Evolutionary conservation across 2,113 vertebrate genomes (phyloP), one percentile per base, ranked within the genome.

Genomic region (Otus sunia): DNA sequence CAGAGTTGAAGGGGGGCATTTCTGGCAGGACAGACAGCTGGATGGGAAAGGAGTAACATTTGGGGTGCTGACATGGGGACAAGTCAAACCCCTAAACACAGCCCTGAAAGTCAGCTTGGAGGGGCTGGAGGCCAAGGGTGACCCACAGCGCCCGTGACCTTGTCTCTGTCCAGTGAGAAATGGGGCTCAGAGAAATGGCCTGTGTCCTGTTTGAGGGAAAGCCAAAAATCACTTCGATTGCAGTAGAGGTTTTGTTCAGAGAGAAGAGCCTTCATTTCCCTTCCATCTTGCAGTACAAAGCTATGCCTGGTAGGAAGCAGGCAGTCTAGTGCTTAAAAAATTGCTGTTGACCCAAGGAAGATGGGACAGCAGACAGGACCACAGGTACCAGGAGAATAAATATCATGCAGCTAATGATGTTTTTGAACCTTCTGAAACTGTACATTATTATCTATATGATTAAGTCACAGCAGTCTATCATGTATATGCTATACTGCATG

Each of bases 201-300:
- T 14, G 3, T 26, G 21, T 26, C 55, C 26, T 1, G 0, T 77
- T 16, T 1, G 0, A 20, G 45, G 18, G 19, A 50, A 59, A 59
- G 73, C 37, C 11, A 43, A 47, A 47, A 67, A 43, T 43, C 16
- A 60, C 32, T 77, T 52, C 2, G 32, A 36, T 36, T 36, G 36
- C 32, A 30, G 19, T 32, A 21, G 26, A 43, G 30, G 20, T 43
- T 41, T 52, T 68, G 16, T 68, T 52, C 8, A 10, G 16, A 36
- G 45, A 21, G 53, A 32, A 43, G 8, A 68, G 21, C 14, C 26
- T 21, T 43, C 26, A 5, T 68, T 77, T 52, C 53, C 25, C 21
- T 36, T 43, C 53, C 45, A 32, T 32, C 23, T 58, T 32, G 11
- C 29, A 20, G 22, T 32, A 56, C 59, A 49, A 45, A 45, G 16